phyloP scores from a whole-genome alignment of 2,113 vertebrate genomes.

The Martes martes region DNA sequence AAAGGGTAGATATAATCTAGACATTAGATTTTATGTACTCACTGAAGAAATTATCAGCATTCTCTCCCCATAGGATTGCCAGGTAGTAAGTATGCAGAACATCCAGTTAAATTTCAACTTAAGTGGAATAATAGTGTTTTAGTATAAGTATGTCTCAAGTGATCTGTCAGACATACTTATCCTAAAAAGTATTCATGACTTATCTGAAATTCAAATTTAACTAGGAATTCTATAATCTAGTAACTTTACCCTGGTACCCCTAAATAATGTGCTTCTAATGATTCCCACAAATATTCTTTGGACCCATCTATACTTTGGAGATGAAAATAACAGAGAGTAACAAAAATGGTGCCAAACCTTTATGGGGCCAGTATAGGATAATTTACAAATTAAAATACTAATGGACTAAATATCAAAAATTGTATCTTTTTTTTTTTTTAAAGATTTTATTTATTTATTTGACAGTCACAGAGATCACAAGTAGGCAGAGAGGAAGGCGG shows the following conservation, averaged over 20 bases:
- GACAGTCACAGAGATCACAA: too few species aligned
- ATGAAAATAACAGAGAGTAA: not conserved
- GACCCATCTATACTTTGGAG: not conserved
- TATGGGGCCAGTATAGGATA: not conserved
- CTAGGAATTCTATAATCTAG: not conserved
- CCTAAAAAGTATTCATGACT: not conserved
- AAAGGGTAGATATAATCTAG: not conserved
- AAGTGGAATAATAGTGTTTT: not conserved
- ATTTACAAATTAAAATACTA: not conserved
- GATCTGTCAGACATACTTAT: not conserved
- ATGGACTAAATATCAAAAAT: not conserved
- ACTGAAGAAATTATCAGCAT: not conserved
- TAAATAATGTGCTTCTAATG: not conserved
- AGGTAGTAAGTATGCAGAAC: not conserved
- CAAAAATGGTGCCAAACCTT: not conserved
- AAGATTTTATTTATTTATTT: too few species aligned
- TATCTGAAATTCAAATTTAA: slow-evolving; percentile 23
- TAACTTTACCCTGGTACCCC: not conserved
- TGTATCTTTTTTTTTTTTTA: not conserved
- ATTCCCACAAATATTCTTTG: not conserved
- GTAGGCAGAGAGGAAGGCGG: too few species aligned
- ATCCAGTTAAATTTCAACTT: not conserved
- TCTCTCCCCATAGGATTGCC: not conserved
- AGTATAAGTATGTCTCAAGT: not conserved
- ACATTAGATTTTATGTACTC: not conserved